Percentiles rank a stretch among this genome's conserved stretches.
These are phyloP conservation scores for Temnothorax curvispinosus DNA, from an alignment of 1,140 invertebrate genomes.

Conservation along the genomic window DNA sequence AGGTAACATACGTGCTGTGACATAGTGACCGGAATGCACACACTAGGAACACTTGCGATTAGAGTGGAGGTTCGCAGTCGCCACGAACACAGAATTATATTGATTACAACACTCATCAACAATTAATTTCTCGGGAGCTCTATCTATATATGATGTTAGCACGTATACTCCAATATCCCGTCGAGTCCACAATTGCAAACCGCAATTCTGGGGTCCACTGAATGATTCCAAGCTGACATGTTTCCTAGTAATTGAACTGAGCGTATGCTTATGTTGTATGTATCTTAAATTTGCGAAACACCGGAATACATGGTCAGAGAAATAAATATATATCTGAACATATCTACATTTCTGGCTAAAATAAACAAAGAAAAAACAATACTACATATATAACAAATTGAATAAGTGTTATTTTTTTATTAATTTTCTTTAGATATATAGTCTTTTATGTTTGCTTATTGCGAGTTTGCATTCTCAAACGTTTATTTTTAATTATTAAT, in stretches of 20 bases:
- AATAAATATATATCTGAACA: background rate
- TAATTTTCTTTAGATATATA: background rate
- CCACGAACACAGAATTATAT: slow-evolving; percentile 48
- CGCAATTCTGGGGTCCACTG: slow-evolving; percentile 32
- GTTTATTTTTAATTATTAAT: slow-evolving; percentile 14
- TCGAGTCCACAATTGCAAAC: slow-evolving; percentile 26
- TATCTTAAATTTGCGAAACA: background rate
- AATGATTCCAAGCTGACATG: slow-evolving; percentile 28
- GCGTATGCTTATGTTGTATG: background rate
- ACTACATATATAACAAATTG: background rate
- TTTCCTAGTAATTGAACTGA: slow-evolving; percentile 43
- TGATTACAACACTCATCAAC: slow-evolving; percentile 67
- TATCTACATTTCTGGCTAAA: background rate
- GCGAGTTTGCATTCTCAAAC: background rate
- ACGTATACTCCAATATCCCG: slow-evolving; percentile 40
- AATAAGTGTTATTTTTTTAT: slow-evolving; percentile 12
- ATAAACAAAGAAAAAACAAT: background rate
- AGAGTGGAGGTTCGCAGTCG: slow-evolving; percentile 58
- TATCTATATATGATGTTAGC: slow-evolving; percentile 33
- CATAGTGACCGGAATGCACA: slow-evolving; percentile 51
- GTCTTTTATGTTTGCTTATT: background rate
- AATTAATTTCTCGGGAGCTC: slow-evolving; percentile 68
- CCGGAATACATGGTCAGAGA: no score
- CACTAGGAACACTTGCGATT: slow-evolving; percentile 68
- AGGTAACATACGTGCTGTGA: slow-evolving; percentile 24